Evolutionary conservation across 1,140 invertebrate species (phyloP), one percentile per base, ranked within the genome.

Genomic region (Penaeus indicus): DNA sequence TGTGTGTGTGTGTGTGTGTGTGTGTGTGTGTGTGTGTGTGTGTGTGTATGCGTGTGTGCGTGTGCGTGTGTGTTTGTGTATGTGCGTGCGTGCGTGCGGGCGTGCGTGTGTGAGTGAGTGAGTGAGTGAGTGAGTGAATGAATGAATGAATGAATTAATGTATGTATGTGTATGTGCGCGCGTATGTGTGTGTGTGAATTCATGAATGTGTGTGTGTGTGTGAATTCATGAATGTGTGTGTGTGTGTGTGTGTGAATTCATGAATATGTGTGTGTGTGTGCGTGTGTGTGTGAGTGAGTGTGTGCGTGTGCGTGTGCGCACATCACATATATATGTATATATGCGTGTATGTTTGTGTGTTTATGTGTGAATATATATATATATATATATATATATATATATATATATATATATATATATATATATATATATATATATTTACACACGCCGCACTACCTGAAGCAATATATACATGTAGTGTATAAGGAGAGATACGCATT

Each of bases 351-450:
- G 7, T 42, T 0, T 42, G 7, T 42, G 7, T 42, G 38, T 38
- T 3, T 38, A 38, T 42, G 7, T 42, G 7, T 42, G 38, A 7
- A 42, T 42, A 42, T 42, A 42, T 42, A 42, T 42, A 75, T 75
- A 75, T 75, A 75, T 75, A 75, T 75, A 75, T 75, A 75, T 75
- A 75, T 75, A 27, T 75, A 75, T 75, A 75, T 75, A 75, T 75
- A 75, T 75, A 75, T 75, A 75, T 25, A 75, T 75, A 75, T 75
- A 75, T 25, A 75, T 75, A 75, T 75, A 75, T 25, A n/a, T 75
- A 22, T 75, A n/a, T 13, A 54, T 54, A 54, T 13, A 54, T 54
- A 54, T 54, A 54, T 54, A 54, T 13, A 54, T 54, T 0, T 5
- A 13, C 2, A 54, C 16, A 54, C 54, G 2, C 10, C 54, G 54